Evolutionary conservation across 2,888 invertebrate genomes (phyloP).

Genomic region (Eupithecia tripunctaria): DNA sequence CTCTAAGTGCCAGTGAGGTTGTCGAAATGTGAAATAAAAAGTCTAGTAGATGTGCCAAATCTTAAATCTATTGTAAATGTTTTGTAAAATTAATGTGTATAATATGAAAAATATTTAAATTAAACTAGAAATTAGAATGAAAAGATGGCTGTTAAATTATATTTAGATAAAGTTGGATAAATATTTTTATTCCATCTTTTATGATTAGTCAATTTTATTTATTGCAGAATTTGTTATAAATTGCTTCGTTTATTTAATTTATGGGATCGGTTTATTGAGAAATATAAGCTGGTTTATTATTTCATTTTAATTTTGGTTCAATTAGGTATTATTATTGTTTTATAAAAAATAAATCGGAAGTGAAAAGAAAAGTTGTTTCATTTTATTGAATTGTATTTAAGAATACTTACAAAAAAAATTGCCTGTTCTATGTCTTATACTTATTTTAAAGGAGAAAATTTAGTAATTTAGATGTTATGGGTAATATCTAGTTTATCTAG

Average conservation of each 20-base stretch:
- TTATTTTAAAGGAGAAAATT: too few species aligned
- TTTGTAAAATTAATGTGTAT: conserved; percentile 26
- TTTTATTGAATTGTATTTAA: neutral
- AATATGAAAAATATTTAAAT: conserved; percentile 16
- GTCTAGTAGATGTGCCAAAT: conserved; percentile 32
- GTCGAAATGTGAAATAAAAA: conserved; percentile 21
- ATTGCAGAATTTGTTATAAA: neutral
- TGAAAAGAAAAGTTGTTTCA: neutral
- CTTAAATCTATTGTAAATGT: conserved; percentile 21
- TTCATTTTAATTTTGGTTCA: neutral
- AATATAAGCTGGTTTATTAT: neutral
- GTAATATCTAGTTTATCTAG: neutral
- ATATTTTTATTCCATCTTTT: conserved; percentile 33
- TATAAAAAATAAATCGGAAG: neutral
- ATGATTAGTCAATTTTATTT: conserved; percentile 9
- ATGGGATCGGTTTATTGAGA: neutral
- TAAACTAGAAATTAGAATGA: conserved; percentile 46
- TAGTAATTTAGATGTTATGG: neutral
- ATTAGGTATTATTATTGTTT: conserved; percentile 1
- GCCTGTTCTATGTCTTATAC: too few species aligned
- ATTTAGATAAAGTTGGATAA: conserved; percentile 37
- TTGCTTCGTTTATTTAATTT: neutral
- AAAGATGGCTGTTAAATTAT: conserved; percentile 55
- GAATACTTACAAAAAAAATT: too few species aligned
- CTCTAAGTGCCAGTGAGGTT: neutral